Evolutionary conservation across 2,113 vertebrate species (phyloP).

Genomic region (Alouatta palliata): DNA sequence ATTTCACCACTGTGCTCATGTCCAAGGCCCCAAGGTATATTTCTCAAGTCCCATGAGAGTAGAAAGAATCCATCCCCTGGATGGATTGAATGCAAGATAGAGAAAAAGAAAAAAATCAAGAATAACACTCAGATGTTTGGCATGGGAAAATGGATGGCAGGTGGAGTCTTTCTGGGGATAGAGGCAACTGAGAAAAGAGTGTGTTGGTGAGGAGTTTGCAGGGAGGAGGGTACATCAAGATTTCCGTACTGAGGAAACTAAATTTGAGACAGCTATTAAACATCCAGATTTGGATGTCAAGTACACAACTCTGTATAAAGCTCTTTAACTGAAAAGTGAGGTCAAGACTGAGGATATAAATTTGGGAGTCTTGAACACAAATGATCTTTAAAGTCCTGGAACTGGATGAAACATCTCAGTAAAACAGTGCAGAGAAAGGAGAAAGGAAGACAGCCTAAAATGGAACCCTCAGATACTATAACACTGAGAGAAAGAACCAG

Average conservation of each 20-base stretch:
- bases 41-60: neutral
- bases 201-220: neutral
- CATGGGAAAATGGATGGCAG: neutral
- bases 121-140: neutral
- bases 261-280: neutral
- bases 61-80: neutral
- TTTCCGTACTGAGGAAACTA: neutral
- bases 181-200: neutral
- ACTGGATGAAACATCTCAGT: neutral
- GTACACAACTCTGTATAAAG: neutral
- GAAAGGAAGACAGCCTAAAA: neutral
- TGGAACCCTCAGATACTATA: neutral
- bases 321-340: neutral
- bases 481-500: neutral
- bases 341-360: neutral
- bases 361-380: neutral
- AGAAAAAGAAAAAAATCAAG: neutral
- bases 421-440: neutral
- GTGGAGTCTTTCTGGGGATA: neutral
- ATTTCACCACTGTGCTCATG: neutral
- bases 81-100: neutral
- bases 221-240: neutral
- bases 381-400: neutral
- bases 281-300: neutral
- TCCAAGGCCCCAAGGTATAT: neutral